Conservation (phyloP, 2,888 invertebrate species). For the Drosophila fulvimacula region DNA sequence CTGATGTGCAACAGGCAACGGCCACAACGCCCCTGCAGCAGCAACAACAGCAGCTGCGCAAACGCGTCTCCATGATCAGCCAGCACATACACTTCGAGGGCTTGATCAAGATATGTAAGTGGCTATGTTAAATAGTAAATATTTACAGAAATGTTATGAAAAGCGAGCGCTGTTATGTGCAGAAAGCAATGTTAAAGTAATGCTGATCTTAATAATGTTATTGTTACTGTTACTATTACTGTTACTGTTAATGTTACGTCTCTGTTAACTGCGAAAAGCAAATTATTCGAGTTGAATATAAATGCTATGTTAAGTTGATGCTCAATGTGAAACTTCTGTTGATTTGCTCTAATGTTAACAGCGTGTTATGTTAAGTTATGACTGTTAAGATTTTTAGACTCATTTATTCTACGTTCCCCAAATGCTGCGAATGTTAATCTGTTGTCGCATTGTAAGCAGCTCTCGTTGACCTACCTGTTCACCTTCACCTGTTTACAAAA, state of each 20-base stretch:
- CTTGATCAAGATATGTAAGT: conserved; percentile 82
- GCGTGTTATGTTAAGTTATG: neutral
- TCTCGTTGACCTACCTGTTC: neutral
- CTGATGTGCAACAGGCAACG: conserved; percentile 65
- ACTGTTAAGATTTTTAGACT: neutral
- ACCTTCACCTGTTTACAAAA: neutral
- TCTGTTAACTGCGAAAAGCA: no score
- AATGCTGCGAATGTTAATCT: neutral
- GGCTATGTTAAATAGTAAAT: neutral
- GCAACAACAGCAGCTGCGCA: conserved; percentile 67
- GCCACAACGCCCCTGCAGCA: conserved; percentile 68
- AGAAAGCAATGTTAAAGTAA: neutral
- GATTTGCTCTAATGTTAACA: neutral
- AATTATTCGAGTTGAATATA: no score
- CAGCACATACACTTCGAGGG: conserved; percentile 81
- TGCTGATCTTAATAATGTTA: neutral
- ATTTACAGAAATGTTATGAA: neutral
- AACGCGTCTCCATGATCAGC: conserved; percentile 68
- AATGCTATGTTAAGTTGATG: no score
- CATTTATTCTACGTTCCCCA: neutral
- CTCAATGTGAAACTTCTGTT: no score
- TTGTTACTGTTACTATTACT: no score
- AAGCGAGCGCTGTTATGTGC: neutral
- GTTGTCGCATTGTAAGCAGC: neutral
- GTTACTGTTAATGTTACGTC: no score